Base-by-base conservation (phyloP, 1,140 invertebrate species). In the Bombus waltoni region DNA sequence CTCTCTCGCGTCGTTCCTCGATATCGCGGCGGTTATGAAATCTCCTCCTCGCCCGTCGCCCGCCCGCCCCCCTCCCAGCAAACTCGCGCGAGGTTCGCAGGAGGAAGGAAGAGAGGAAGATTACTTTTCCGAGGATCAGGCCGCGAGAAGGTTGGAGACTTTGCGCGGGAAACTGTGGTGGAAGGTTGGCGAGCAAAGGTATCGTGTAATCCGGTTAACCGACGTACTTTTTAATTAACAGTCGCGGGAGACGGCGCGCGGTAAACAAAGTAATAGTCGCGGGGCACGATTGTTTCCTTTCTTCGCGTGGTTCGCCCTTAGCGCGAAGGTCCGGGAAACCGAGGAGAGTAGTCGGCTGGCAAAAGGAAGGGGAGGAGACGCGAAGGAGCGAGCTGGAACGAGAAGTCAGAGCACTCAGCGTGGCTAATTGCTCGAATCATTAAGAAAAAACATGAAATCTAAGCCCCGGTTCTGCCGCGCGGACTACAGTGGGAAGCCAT, bases 401-500 rank as follows among this genome's bases (percentile, higher is more conserved):
- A 95, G 92, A 94, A 95, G 93, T 93, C 94, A 94, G 92, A 86
- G 95, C 94, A 94, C 93, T 94, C 94, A 95, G 94, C 94, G 95
- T 95, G 89, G 94, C 94, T 95, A 95, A 95, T 95, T 95, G 93
- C 94, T 95, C 93, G 93, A 95, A 95, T 95, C 94, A 95, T 95
- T 95, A 95, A 94, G 94, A 95, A 95, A 95, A 95, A 95, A 95
- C 94, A 95, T 94, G 94, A 94, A 94, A 94, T 94, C 93, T 93
- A 93, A 95, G 93, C 87, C 87, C 77, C 87, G 87, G 81, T 85
- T 89, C 47, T 90, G 88, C 81, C 74, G 87, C 88, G 87, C 86
- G 82, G 84, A 62, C 84, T 86, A 81, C 92, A 93, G 92, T 95
- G 94, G 94, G 94, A 95, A 95, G 92, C 88, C 83, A 85, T 85